Percentiles rank a stretch among this genome's conserved stretches.
phyloP scores from a whole-genome alignment of 2,888 invertebrate genomes.

The Lepidochrysops patricia region DNA sequence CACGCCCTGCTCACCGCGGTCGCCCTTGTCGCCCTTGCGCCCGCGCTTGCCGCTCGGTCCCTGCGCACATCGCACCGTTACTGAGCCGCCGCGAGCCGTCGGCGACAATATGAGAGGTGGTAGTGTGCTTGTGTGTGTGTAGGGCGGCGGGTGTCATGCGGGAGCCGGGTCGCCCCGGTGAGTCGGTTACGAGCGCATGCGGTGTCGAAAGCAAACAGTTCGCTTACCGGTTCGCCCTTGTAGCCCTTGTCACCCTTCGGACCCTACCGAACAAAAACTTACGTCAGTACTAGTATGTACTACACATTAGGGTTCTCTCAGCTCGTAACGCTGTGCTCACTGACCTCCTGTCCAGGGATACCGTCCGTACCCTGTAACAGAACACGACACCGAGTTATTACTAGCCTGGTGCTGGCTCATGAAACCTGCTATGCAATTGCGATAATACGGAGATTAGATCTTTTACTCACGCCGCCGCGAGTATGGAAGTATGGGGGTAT shows the following conservation, averaged over 20 bases:
- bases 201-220: slow-evolving; percentile 10
- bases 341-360: slow-evolving; percentile 93
- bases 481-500: too few relatives aligned
- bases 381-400: neutral
- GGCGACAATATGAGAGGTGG: neutral
- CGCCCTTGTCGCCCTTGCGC: slow-evolving; percentile 92
- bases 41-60: slow-evolving; percentile 93
- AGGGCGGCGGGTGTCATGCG: slow-evolving; percentile 24
- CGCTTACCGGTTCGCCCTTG: slow-evolving; percentile 88
- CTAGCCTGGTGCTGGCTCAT: too few relatives aligned
- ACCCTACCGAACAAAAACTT: slow-evolving; percentile 76
- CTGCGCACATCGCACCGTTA: slow-evolving; percentile 58
- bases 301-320: neutral
- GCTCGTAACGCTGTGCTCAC: slow-evolving; percentile 25
- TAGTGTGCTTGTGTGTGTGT: slow-evolving; percentile 14
- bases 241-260: slow-evolving; percentile 92
- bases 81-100: neutral
- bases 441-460: too few relatives aligned
- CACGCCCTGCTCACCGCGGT: slow-evolving; percentile 96
- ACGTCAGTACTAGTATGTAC: slow-evolving; percentile 19
- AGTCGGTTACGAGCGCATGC: slow-evolving; percentile 23
- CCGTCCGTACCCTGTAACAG: slow-evolving; percentile 91
- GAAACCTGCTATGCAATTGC: too few relatives aligned
- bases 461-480: neutral
- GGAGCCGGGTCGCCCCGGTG: slow-evolving; percentile 20